Percentiles rank a stretch among this genome's conserved stretches.
These are phyloP conservation scores for Gasteruption jaculator DNA, from an alignment of 2,888 invertebrate genomes.

Conservation along the genomic window DNA sequence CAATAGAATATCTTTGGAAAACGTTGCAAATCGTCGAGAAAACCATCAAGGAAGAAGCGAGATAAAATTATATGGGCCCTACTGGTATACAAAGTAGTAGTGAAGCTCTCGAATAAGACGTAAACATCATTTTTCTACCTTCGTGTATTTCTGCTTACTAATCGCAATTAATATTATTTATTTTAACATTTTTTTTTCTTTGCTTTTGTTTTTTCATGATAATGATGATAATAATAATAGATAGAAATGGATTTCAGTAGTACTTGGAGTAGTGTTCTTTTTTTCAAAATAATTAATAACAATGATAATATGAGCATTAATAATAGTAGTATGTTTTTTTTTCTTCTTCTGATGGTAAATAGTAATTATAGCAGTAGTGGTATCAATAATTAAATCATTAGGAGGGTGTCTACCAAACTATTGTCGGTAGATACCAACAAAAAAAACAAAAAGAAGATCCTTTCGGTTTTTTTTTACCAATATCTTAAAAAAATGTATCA, in stretches of 20 bases:
- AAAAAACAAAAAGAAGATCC: slow-evolving; percentile 10
- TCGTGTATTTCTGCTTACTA: too few relatives aligned
- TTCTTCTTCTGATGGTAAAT: not conserved
- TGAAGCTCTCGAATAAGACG: too few relatives aligned
- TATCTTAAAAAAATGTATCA: not conserved
- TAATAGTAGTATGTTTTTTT: slow-evolving; percentile 1
- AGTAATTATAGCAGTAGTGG: slow-evolving; percentile 27
- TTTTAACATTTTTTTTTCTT: slow-evolving; percentile 4
- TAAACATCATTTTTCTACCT: too few relatives aligned
- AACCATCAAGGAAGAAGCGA: too few relatives aligned
- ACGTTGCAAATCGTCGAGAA: too few relatives aligned
- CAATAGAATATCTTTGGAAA: too few relatives aligned
- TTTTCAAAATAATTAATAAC: slow-evolving; percentile 1
- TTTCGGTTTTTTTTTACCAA: not conserved
- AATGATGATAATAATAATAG: slow-evolving; percentile 17
- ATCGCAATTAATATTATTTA: too few relatives aligned
- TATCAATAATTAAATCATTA: slow-evolving; percentile 32
- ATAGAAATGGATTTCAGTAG: too few relatives aligned
- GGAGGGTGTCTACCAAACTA: slow-evolving; percentile 43
- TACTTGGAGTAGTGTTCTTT: too few relatives aligned
- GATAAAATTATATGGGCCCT: too few relatives aligned
- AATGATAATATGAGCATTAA: not conserved
- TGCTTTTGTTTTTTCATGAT: slow-evolving; percentile 6
- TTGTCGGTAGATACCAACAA: slow-evolving; percentile 37
- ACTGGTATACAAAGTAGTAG: too few relatives aligned